These are phyloP conservation scores for Pangasianodon gigas DNA, from an alignment of 2,113 vertebrate species.

Conservation along the genomic window DNA sequence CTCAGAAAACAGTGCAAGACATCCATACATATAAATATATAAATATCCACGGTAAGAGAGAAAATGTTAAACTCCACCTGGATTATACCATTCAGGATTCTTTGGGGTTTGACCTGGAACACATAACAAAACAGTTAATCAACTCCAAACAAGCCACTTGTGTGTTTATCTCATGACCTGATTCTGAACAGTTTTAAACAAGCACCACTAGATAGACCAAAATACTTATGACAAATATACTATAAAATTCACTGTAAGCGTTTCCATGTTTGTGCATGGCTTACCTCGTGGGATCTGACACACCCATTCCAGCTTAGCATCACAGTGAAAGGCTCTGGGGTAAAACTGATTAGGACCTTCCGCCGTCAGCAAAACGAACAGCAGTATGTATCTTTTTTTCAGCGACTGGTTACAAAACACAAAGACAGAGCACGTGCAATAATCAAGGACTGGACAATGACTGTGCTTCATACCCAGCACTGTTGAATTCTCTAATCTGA, in stretches of 20 bases:
- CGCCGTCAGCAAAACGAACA: conserved; percentile 52
- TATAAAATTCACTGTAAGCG: background rate
- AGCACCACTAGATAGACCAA: background rate
- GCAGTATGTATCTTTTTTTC: conserved; percentile 55
- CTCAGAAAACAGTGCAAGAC: background rate
- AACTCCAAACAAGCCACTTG: background rate
- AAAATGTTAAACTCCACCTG: conserved; percentile 72
- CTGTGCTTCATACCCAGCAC: background rate
- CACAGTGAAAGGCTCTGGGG: conserved; percentile 86
- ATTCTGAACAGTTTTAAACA: background rate
- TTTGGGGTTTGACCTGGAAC: conserved; percentile 77
- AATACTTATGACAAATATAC: background rate
- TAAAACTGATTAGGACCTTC: conserved; percentile 66
- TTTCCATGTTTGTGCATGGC: background rate
- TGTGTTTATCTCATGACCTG: background rate
- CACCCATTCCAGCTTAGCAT: conserved; percentile 87
- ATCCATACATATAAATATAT: too few species aligned
- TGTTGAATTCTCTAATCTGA: too few species aligned
- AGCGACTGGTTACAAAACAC: conserved; percentile 61
- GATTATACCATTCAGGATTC: conserved; percentile 89
- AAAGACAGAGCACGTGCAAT: background rate
- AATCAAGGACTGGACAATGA: background rate
- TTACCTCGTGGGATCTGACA: conserved; percentile 93
- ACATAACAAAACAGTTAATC: conserved; percentile 24
- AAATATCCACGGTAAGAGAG: too few species aligned